Percentiles rank a stretch among this genome's conserved stretches.
Conservation (phyloP, 1,140 invertebrate species). For the Bathynomus jamesi region DNA sequence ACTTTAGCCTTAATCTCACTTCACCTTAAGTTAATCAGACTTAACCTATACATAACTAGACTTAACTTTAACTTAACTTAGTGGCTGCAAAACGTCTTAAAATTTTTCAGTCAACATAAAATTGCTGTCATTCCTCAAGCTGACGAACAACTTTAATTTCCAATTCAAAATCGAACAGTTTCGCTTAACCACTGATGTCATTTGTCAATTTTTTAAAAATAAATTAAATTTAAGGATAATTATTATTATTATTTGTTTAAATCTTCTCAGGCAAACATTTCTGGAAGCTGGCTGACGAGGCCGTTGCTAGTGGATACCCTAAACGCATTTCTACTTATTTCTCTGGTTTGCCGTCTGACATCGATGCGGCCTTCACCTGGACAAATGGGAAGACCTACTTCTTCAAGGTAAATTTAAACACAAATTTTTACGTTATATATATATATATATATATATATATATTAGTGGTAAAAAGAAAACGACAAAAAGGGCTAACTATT, state of each 20-base stretch:
- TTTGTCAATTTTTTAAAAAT: too few relatives aligned
- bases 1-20: too few relatives aligned
- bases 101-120: too few relatives aligned
- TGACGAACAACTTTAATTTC: too few relatives aligned
- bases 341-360: constrained; percentile 42
- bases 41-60: background rate
- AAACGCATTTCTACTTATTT: constrained; percentile 46
- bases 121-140: too few relatives aligned
- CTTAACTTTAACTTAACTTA: background rate
- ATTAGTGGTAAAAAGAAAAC: too few relatives aligned
- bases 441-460: background rate
- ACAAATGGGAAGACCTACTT: constrained; percentile 48
- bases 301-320: constrained; percentile 72
- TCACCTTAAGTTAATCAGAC: background rate
- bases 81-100: too few relatives aligned
- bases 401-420: constrained; percentile 39
- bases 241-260: too few relatives aligned
- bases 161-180: too few relatives aligned
- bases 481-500: too few relatives aligned
- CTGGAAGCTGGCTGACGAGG: constrained; percentile 63
- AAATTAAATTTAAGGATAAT: too few relatives aligned
- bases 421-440: background rate
- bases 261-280: constrained; percentile 50
- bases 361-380: constrained; percentile 46
- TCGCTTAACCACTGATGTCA: too few relatives aligned